Evolutionary conservation across 1,140 invertebrate genomes (phyloP).

Genomic region (Teleopsis dalmanni): DNA sequence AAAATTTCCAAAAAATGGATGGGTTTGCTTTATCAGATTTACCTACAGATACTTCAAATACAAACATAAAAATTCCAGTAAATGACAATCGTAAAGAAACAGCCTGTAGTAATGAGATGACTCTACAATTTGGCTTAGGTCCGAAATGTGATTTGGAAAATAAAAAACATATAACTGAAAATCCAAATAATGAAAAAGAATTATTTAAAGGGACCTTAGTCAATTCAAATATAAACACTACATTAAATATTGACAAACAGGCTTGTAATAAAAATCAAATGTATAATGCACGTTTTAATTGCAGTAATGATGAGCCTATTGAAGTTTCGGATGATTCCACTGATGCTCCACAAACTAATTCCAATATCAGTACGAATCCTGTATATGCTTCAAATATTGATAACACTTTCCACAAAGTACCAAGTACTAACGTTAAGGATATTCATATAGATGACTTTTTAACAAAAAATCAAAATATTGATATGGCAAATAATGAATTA

Average conservation of each 20-base stretch:
- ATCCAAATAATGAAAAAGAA: too few species aligned
- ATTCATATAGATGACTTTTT: background rate
- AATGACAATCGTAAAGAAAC: background rate
- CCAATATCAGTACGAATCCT: background rate
- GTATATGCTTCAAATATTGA: background rate
- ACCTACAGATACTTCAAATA: background rate
- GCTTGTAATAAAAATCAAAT: too few species aligned
- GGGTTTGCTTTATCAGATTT: too few species aligned
- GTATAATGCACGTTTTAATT: too few species aligned
- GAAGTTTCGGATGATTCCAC: constrained; percentile 37
- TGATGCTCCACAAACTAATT: constrained; percentile 4
- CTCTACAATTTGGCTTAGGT: too few species aligned
- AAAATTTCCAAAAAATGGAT: constrained; percentile 3
- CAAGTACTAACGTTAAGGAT: too few species aligned
- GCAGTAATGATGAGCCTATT: constrained; percentile 29
- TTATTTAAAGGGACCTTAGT: background rate
- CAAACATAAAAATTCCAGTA: background rate
- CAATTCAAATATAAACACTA: background rate
- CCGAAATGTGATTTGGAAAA: too few species aligned
- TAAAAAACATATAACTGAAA: too few species aligned
- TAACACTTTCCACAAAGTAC: background rate
- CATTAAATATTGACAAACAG: background rate
- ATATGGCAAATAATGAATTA: background rate
- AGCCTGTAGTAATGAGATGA: too few species aligned
- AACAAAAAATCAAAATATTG: background rate